Evolutionary conservation across 2,113 vertebrate species (phyloP), one percentile per base, ranked within the genome.

Genomic region (Chlorodrepanis virens): DNA sequence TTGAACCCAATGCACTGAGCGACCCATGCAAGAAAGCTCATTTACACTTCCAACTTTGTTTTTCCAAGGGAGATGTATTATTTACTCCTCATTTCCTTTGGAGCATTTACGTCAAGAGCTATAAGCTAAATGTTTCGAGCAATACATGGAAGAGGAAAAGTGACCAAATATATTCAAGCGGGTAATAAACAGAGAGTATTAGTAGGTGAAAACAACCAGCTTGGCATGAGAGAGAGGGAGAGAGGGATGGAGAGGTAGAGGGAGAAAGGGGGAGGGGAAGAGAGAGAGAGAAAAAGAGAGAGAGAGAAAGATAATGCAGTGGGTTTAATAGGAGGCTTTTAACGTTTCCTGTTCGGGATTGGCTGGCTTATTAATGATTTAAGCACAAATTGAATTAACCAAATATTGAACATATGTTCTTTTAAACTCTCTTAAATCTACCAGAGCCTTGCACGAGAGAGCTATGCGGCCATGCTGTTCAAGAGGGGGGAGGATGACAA

Each of bases 341-440:
- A 80, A 71, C 40, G 2, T 77, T 82, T 68, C 96, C 95, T 95
- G 22, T 95, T 88, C 47, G 0, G 96, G 89, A 94, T 80, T 49
- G 92, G 94, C 94, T 93, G 24, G 83, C 91, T 82, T 97, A 97
- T 94, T 97, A 92, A 90, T 97, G 94, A 96, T 95, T 97, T 97
- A 97, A 97, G 94, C 96, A 93, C 97, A 98, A 96, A 97, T 82
- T 94, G 96, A 98, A 98, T 97, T 97, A 97, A 97, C 96, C 96
- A 97, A 98, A 95, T 96, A 95, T 96, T 94, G 96, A 95, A 77
- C 98, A 97, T 97, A 96, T 97, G 97, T 96, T 97, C 96, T 96
- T 92, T 97, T 96, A 96, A 97, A 96, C 77, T 93, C 97, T 78
- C 96, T 93, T 96, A 89, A 96, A 94, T 93, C 77, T 89, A 94